Percentiles rank a stretch among this genome's conserved stretches.
Conservation (phyloP, 2,113 vertebrate genomes). For the Petaurus breviceps region DNA sequence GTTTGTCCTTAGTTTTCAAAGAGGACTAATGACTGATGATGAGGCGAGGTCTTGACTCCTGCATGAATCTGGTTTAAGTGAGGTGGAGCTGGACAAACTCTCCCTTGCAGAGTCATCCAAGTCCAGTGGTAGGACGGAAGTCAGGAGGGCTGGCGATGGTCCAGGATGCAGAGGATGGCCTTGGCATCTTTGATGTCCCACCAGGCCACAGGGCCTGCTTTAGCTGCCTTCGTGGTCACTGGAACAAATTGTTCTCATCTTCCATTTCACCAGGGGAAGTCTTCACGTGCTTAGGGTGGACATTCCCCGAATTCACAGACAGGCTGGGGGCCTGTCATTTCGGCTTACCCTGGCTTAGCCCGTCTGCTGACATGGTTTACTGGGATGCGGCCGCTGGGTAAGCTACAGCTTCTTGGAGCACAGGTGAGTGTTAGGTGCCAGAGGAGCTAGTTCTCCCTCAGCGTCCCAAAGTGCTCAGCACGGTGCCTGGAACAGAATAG, state of each 20-base stretch:
- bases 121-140: not conserved
- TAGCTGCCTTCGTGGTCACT: too few species aligned
- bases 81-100: not conserved
- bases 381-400: too few species aligned
- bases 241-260: not conserved
- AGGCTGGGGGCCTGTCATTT: not conserved
- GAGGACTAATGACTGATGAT: not conserved
- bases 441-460: not conserved
- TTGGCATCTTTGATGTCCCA: not conserved
- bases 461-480: not conserved
- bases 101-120: not conserved
- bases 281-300: not conserved
- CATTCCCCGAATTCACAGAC: fast-evolving
- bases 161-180: not conserved
- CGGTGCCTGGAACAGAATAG: too few species aligned
- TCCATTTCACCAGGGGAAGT: not conserved
- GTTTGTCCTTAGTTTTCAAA: not conserved
- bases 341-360: not conserved
- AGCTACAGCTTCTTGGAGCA: too few species aligned
- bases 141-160: not conserved
- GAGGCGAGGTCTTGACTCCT: not conserved
- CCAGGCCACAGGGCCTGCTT: too few species aligned
- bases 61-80: not conserved
- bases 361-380: not conserved
- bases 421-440: too few species aligned